These are phyloP conservation scores for Myotis lucifugus DNA, from an alignment of 2,113 vertebrate genomes.

Conservation along the genomic window DNA sequence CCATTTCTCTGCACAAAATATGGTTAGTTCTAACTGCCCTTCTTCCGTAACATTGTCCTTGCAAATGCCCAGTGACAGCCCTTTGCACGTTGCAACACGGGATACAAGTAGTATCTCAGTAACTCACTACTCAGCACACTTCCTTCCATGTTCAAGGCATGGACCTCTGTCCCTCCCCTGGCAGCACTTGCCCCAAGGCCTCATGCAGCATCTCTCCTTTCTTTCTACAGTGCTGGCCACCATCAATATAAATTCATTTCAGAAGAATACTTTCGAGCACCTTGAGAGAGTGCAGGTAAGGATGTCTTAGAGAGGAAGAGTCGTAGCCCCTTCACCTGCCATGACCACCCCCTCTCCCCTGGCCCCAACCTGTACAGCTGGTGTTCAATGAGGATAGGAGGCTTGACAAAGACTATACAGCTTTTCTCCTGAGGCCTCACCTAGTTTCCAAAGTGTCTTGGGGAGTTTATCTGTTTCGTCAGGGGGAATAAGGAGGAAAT, in stretches of 20 bases:
- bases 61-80: neutral
- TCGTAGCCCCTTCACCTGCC: neutral
- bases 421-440: neutral
- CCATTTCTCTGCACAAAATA: neutral
- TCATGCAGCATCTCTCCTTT: neutral
- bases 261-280: neutral
- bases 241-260: neutral
- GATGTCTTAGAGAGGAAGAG: neutral
- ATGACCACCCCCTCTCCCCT: too few relatives aligned
- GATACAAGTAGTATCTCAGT: neutral
- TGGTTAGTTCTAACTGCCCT: neutral
- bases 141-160: neutral
- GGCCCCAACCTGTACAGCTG: neutral
- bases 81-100: neutral
- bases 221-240: constrained; percentile 56
- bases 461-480: neutral
- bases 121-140: neutral
- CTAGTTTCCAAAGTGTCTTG: neutral
- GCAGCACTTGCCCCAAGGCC: too few relatives aligned
- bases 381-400: neutral
- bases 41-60: neutral
- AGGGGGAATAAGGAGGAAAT: neutral
- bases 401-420: too few relatives aligned
- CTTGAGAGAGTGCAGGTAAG: constrained; percentile 59
- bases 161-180: neutral